Evolutionary conservation across 2,797 vertebrate genomes (phyloP).

Genomic region (Thalassophryne amazonica): DNA sequence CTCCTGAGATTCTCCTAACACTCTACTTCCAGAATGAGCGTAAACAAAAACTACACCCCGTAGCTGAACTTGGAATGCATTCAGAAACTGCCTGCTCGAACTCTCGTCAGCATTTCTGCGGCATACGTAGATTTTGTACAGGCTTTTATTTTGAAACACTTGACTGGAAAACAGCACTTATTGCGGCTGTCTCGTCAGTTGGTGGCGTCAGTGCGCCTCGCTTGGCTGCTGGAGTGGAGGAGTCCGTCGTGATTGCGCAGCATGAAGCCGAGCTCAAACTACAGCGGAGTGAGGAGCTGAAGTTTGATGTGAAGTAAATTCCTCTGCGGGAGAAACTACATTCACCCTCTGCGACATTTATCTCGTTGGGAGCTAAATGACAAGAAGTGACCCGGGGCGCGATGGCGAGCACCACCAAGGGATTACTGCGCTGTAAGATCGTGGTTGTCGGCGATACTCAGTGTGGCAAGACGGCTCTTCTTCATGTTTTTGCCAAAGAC

Average conservation of each 20-base stretch:
- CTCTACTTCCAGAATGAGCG: too few relatives aligned
- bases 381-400: slow-evolving; percentile 36
- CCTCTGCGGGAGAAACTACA: background rate
- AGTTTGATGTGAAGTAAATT: slow-evolving; percentile 26
- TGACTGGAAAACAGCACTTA: background rate
- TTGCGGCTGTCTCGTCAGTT: slow-evolving; percentile 18
- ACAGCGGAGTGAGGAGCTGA: slow-evolving; percentile 5
- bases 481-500: slow-evolving; percentile 95
- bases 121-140: too few relatives aligned
- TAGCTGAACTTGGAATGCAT: too few relatives aligned
- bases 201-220: slow-evolving; percentile 1
- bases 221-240: slow-evolving; percentile 22
- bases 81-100: too few relatives aligned
- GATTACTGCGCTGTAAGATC: slow-evolving; percentile 89
- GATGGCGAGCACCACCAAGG: slow-evolving; percentile 89
- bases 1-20: too few relatives aligned
- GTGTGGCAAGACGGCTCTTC: slow-evolving; percentile 93
- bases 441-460: slow-evolving; percentile 92
- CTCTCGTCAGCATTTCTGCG: too few relatives aligned
- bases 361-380: slow-evolving; percentile 52
- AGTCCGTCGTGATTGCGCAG: too few relatives aligned
- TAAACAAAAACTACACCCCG: too few relatives aligned
- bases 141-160: slow-evolving; percentile 42
- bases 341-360: background rate
- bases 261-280: slow-evolving; percentile 31